A percentile compares a stretch with the other conserved stretches of the same genome.
Evolutionary conservation across 2,113 vertebrate genomes (phyloP).

Genomic region (Empidonax traillii): DNA sequence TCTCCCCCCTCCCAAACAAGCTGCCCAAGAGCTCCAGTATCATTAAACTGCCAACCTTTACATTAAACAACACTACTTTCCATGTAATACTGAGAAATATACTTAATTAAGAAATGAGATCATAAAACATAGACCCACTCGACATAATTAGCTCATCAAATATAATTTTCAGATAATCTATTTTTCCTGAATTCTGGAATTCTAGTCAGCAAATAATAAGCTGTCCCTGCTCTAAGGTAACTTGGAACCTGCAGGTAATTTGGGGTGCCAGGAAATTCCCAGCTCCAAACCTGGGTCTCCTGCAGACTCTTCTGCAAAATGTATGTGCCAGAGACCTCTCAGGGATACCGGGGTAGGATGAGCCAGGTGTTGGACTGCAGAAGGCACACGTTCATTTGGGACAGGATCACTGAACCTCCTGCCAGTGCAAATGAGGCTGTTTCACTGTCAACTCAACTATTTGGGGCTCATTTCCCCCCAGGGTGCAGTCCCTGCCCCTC

Average conservation of each 20-base stretch:
- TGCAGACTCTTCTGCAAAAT: not conserved
- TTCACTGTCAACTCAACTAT: not conserved
- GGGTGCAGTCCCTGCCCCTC: not conserved
- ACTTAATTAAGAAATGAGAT: not conserved
- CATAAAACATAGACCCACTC: not conserved
- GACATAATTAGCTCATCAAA: not conserved
- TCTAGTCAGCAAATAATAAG: not conserved
- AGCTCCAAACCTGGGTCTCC: not conserved
- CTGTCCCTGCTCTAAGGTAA: not conserved
- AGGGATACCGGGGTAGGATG: not conserved
- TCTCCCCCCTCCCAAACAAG: not conserved
- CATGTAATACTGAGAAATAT: accelerated
- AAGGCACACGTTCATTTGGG: not conserved
- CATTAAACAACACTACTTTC: not conserved
- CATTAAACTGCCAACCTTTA: not conserved
- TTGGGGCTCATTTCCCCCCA: not conserved
- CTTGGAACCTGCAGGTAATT: not conserved
- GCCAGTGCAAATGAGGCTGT: not conserved
- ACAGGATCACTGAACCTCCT: not conserved
- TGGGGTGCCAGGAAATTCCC: not conserved
- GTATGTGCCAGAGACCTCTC: not conserved
- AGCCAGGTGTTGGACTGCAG: not conserved
- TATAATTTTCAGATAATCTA: accelerated
- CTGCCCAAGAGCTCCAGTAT: not conserved
- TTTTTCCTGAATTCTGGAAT: not conserved